These are phyloP conservation scores for Hemibagrus guttatus DNA, from an alignment of 2,797 vertebrate genomes.

Conservation along the genomic window DNA sequence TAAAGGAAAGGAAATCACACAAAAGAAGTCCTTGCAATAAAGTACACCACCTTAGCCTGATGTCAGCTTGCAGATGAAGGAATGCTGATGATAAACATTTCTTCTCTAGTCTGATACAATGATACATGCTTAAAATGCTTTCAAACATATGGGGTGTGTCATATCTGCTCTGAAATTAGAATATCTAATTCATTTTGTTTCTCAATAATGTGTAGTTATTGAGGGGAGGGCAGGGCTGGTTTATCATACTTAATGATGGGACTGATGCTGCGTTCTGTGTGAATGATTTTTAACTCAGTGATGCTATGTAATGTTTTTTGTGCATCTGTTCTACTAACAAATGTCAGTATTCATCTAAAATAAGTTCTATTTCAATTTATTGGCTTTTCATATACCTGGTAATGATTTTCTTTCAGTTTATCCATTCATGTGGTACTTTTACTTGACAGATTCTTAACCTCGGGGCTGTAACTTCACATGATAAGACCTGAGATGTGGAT, in stretches of 20 bases:
- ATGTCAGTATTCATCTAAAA: neutral
- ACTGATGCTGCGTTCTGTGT: neutral
- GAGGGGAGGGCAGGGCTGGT: neutral
- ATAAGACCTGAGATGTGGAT: neutral
- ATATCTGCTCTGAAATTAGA: neutral
- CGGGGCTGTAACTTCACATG: neutral
- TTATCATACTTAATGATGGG: neutral
- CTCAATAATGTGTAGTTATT: neutral
- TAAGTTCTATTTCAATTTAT: neutral
- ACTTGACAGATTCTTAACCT: neutral
- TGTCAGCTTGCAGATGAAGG: neutral
- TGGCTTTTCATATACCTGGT: neutral
- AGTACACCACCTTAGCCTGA: neutral
- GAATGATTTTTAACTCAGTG: neutral
- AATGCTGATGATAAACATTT: neutral
- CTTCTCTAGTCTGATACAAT: neutral
- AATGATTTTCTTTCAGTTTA: neutral
- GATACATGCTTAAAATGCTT: neutral
- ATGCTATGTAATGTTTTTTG: neutral
- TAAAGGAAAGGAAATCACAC: conserved; percentile 24
- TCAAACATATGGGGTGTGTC: neutral
- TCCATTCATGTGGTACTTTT: neutral
- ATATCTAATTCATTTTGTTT: neutral
- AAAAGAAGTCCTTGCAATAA: neutral
- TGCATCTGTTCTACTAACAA: neutral